Base-by-base conservation (phyloP, 2,113 vertebrate genomes). In the Caranx ignobilis region DNA sequence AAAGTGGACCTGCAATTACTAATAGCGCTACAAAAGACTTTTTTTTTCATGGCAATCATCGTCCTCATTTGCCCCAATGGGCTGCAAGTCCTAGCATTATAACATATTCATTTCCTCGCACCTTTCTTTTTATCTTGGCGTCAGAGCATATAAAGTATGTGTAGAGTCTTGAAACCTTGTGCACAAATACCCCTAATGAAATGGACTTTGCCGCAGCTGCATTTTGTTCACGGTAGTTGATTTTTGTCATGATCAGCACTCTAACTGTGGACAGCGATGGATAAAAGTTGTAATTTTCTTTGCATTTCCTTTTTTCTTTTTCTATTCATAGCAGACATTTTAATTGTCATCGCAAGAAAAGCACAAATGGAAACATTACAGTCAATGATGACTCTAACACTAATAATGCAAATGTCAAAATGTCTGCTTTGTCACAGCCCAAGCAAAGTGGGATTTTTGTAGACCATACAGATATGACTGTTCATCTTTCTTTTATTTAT, bases 1-100 rank as follows among this genome's bases (percentile, higher is more conserved):
- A 75, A 73, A 59, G 50, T 26, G 68, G 77, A 77, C 48, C 64
- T 45, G 64, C 79, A 80, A 90, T 87, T 72, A 76, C 34, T 56
- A 86, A 69, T 56, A 55, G 55, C 34, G 71, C 71, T 5, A 74
- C 71, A 64, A 56, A 87, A 82, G 52, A 39, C 59, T 45, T 35
- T 55, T 62, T 34, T 21, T 47, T 57, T 71, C 26, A 18, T 68
- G 19, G 65, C 63, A 26, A 26, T 26, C 45, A 60, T 56, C 0
- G 16, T 81, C 71, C 85, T 83, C 45, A 61, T 81, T 55, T 71
- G 52, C 35, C 59, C 71, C 63, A 62, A 52, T 63, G 52, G 82
- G 21, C 64, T 81, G 59, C 26, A 21, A 77, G 62, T 82, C 34
- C 32, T 48, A 69, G 50, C 34, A 54, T 41, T 50, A 16, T 66